Evolutionary conservation across 2,888 invertebrate genomes (phyloP).

Genomic region (Trimorus sp.): DNA sequence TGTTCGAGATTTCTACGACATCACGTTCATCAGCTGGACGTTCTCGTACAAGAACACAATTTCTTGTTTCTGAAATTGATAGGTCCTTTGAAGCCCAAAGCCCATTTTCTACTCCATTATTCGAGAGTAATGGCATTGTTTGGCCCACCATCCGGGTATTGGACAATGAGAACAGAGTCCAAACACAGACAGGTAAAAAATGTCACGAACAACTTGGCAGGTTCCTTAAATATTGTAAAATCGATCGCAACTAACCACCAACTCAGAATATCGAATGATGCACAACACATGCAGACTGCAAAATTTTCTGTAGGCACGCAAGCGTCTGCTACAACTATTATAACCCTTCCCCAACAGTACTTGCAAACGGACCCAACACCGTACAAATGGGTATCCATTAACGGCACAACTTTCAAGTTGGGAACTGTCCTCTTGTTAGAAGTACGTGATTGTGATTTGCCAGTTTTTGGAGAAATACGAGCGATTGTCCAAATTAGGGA

Average conservation of each 20-base stretch:
- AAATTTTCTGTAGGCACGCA: conserved; percentile 1
- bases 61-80: conserved; percentile 10
- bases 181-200: conserved; percentile 33
- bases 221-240: conserved; percentile 27
- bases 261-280: conserved; percentile 14
- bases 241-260: conserved; percentile 20
- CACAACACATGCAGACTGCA: conserved; percentile 13
- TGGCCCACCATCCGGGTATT: conserved; percentile 10
- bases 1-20: background rate
- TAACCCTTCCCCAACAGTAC: background rate
- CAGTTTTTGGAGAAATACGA: background rate
- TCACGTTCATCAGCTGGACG: conserved; percentile 9
- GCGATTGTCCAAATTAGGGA: background rate
- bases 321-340: background rate
- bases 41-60: conserved; percentile 8
- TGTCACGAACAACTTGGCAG: conserved; percentile 19
- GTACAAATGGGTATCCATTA: conserved; percentile 10
- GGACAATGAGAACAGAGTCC: conserved; percentile 39
- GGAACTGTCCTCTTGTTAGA: conserved; percentile 12
- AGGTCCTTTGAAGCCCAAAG: conserved; percentile 33
- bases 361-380: background rate
- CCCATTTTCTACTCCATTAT: conserved; percentile 25
- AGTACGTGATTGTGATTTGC: conserved; percentile 9
- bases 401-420: conserved; percentile 3
- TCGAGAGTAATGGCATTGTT: background rate